Percentiles rank a stretch among this genome's conserved stretches.
Evolutionary conservation across 2,113 vertebrate species (phyloP).

Genomic region (Plestiodon gilberti): DNA sequence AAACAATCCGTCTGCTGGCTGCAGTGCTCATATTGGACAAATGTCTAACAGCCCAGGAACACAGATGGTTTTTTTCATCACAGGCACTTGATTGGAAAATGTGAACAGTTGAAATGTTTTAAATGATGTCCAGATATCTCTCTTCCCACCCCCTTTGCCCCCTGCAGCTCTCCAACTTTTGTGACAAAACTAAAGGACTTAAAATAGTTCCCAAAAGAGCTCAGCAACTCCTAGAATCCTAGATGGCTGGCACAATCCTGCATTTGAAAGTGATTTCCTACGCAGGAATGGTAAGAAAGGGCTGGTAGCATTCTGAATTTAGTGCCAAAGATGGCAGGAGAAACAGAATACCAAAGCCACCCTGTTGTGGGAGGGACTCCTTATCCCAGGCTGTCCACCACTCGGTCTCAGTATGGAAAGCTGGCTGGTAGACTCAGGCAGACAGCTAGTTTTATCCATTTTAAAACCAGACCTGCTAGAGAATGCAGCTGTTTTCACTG

Average conservation of each 20-base stretch:
- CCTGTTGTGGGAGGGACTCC: conserved; percentile 45
- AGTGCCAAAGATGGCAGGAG: conserved; percentile 29
- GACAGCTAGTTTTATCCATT: conserved; percentile 57
- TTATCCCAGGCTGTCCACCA: conserved; percentile 48
- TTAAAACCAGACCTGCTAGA: conserved; percentile 43
- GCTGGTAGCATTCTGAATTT: conserved; percentile 44
- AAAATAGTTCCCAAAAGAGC: conserved; percentile 49
- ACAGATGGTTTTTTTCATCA: conserved; percentile 51
- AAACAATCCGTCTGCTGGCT: conserved; percentile 44
- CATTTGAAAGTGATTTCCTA: neutral
- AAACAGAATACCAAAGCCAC: conserved; percentile 43
- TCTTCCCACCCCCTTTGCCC: neutral
- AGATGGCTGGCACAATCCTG: conserved; percentile 28
- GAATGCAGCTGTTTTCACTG: conserved; percentile 46
- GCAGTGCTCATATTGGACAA: conserved; percentile 21
- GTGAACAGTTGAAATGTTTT: conserved; percentile 42
- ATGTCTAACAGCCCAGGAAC: conserved; percentile 16
- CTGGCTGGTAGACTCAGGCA: conserved; percentile 34
- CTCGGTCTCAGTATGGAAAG: conserved; percentile 58
- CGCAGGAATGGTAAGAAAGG: neutral
- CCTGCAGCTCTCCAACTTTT: conserved; percentile 40
- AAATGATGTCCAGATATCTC: conserved; percentile 37
- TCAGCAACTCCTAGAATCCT: conserved; percentile 47
- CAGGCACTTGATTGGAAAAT: conserved; percentile 46
- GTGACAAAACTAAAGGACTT: conserved; percentile 51